A percentile compares a stretch with the other conserved stretches of the same genome.
Evolutionary conservation across 2,113 vertebrate genomes (phyloP).

Genomic region (Scopus umbretta): DNA sequence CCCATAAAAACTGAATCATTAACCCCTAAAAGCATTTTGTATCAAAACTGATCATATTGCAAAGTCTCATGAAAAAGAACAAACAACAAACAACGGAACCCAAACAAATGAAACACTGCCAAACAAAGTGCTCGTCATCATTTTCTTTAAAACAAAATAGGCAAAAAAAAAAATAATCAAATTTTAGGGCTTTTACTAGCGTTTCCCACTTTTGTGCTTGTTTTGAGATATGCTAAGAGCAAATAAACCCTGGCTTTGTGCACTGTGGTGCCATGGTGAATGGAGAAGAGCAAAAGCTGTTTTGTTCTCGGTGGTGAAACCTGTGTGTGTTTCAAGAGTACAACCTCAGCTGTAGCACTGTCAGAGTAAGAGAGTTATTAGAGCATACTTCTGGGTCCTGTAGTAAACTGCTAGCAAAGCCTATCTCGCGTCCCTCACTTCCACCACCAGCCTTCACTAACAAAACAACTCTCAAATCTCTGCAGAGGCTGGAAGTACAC

Average conservation of each 20-base stretch:
- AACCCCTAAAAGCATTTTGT: neutral
- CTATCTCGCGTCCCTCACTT: neutral
- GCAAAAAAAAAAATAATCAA: too few species aligned
- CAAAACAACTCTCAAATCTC: neutral
- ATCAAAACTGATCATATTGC: neutral
- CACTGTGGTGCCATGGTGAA: neutral
- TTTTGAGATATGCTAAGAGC: neutral
- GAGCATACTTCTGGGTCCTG: neutral
- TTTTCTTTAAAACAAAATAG: neutral
- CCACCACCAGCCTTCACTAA: neutral
- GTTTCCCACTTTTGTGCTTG: neutral
- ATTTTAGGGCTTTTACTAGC: neutral
- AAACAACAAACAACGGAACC: neutral
- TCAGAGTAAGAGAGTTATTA: neutral
- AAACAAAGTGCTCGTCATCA: neutral
- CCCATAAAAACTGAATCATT: neutral
- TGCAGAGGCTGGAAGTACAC: neutral
- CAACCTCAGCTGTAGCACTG: neutral
- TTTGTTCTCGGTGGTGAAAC: neutral
- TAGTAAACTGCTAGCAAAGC: slow-evolving; percentile 1
- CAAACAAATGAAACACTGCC: neutral
- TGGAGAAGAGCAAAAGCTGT: neutral
- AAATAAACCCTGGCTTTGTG: neutral
- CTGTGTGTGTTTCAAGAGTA: neutral
- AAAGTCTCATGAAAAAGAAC: neutral